Conservation (phyloP, 1,140 invertebrate genomes). For the Epicauta chinensis region DNA sequence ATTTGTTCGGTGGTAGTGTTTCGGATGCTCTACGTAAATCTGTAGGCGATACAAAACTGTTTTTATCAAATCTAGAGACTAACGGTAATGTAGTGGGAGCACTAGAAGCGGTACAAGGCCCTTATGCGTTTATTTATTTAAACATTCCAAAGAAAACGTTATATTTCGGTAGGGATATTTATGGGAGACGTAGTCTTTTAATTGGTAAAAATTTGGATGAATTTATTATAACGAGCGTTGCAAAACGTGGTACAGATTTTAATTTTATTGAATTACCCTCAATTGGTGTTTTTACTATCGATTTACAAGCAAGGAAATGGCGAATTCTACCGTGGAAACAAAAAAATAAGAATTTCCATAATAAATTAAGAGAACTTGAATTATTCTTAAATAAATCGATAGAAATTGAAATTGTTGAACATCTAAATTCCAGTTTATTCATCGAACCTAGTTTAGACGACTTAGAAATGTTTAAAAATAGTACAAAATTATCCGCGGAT, state of each 20-base stretch:
- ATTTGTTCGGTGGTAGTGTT: constrained; percentile 57
- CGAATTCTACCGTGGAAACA: constrained; percentile 44
- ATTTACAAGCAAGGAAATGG: constrained; percentile 46
- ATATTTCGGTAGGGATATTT: constrained; percentile 80
- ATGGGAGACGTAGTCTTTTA: constrained; percentile 79
- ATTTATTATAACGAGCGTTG: constrained; percentile 55
- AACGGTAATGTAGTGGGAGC: constrained; percentile 43
- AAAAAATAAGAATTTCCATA: constrained; percentile 35
- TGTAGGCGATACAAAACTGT: constrained; percentile 42
- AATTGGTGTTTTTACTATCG: constrained; percentile 58
- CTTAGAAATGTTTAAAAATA: constrained; percentile 7
- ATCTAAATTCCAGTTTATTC: background rate
- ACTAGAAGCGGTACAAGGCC: constrained; percentile 62
- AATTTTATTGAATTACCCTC: constrained; percentile 66
- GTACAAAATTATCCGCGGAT: constrained; percentile 27
- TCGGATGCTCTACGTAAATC: constrained; percentile 21
- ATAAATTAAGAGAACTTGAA: constrained; percentile 40
- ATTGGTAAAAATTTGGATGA: constrained; percentile 48
- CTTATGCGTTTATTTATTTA: constrained; percentile 78
- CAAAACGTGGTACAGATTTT: constrained; percentile 47
- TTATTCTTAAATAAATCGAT: constrained; percentile 40
- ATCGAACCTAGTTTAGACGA: constrained; percentile 13
- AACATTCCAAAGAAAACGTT: constrained; percentile 54
- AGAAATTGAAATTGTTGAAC: constrained; percentile 9
- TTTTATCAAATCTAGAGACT: constrained; percentile 39